These are phyloP conservation scores for Pentamera pediparva DNA, from an alignment of 53 echinoderm and acorn worm genomes.

Conservation along the genomic window DNA sequence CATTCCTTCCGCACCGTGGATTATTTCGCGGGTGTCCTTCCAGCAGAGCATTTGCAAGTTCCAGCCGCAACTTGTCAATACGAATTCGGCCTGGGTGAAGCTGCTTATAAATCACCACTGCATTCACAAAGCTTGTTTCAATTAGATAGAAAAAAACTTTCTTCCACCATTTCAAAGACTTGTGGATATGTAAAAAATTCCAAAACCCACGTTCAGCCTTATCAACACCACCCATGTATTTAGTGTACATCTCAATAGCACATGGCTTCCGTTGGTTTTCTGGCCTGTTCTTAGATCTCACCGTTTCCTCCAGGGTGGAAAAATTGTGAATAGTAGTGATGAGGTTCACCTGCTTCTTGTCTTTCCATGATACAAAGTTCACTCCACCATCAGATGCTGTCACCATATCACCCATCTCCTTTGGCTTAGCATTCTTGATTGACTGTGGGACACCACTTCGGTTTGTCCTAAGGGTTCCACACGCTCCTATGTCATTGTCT, in stretches of 20 bases:
- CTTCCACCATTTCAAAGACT: constrained; percentile 24
- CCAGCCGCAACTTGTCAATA: neutral
- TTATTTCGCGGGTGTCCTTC: neutral
- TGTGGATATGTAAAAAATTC: constrained; percentile 11
- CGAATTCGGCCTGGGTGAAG: neutral
- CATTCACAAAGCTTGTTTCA: constrained; percentile 1
- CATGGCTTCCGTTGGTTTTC: constrained; percentile 22
- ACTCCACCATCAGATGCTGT: neutral
- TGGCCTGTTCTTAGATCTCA: neutral
- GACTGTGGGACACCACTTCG: neutral
- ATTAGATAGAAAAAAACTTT: neutral
- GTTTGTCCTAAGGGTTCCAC: constrained; percentile 4
- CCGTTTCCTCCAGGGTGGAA: neutral
- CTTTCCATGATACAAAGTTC: constrained; percentile 6
- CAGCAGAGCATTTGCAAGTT: neutral
- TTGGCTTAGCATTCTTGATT: neutral
- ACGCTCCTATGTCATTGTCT: neutral
- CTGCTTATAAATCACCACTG: neutral
- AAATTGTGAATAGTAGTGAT: constrained; percentile 25
- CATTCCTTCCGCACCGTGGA: too few relatives aligned
- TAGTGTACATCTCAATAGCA: neutral
- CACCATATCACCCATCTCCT: neutral
- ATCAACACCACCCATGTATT: constrained; percentile 6
- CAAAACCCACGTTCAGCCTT: constrained; percentile 6
- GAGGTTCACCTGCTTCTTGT: constrained; percentile 14